Conservation (phyloP, 1,140 invertebrate species). For the Tetragnatha versicolor region DNA sequence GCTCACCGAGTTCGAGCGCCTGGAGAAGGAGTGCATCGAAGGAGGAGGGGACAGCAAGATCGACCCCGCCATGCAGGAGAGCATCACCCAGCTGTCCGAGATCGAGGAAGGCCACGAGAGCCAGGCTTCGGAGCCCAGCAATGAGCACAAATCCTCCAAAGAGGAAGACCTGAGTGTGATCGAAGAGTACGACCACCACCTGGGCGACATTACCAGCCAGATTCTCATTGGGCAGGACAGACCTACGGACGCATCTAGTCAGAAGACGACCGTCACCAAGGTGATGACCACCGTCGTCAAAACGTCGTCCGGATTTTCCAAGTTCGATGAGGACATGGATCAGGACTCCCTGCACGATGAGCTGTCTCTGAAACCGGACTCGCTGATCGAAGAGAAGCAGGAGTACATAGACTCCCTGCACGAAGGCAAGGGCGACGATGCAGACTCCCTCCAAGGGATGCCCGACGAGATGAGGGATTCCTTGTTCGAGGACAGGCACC, state of each 20-base stretch:
- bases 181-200: slow-evolving; percentile 75
- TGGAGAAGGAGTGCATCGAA: slow-evolving; percentile 85
- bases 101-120: slow-evolving; percentile 75
- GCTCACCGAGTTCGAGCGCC: slow-evolving; percentile 90
- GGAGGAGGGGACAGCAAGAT: slow-evolving; percentile 81
- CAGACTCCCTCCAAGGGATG: slow-evolving; percentile 42
- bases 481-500: slow-evolving; percentile 42
- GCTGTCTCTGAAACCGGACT: slow-evolving; percentile 50
- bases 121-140: slow-evolving; percentile 73
- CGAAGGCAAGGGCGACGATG: slow-evolving; percentile 40
- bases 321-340: slow-evolving; percentile 44
- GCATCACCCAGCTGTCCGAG: slow-evolving; percentile 78
- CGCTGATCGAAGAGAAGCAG: slow-evolving; percentile 40
- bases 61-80: slow-evolving; percentile 81
- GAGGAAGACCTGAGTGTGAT: slow-evolving; percentile 66
- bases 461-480: slow-evolving; percentile 40
- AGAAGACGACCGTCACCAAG: neutral
- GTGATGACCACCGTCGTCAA: neutral
- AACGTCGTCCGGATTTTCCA: slow-evolving; percentile 43
- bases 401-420: slow-evolving; percentile 43
- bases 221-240: slow-evolving; percentile 10
- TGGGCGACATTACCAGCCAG: slow-evolving; percentile 75
- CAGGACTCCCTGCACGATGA: slow-evolving; percentile 51
- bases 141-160: slow-evolving; percentile 70
- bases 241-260: neutral